Percentiles rank a stretch among this genome's conserved stretches.
Conservation (phyloP, 2,797 vertebrate genomes). For the Gymnopithys bicolor region DNA sequence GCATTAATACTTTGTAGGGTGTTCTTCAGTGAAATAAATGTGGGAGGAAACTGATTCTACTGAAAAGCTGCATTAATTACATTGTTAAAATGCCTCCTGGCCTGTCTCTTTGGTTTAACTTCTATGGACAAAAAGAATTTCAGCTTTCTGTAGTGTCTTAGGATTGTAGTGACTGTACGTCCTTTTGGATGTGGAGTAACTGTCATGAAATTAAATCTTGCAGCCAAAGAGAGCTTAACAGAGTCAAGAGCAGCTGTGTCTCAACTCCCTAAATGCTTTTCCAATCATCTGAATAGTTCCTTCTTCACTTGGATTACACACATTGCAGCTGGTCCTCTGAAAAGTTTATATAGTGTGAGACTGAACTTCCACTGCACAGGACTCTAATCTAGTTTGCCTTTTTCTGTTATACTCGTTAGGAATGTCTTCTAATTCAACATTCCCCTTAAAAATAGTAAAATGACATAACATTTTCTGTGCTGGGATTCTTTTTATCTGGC, state of each 20-base stretch:
- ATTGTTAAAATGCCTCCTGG: background rate
- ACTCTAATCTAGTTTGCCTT: background rate
- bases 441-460: background rate
- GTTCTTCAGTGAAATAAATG: background rate
- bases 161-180: background rate
- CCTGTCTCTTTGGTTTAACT: background rate
- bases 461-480: background rate
- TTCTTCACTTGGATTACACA: accelerated
- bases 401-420: background rate
- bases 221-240: background rate
- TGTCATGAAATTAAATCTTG: background rate
- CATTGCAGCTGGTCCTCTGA: background rate
- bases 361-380: background rate
- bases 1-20: background rate
- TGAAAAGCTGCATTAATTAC: background rate
- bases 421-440: background rate
- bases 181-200: background rate
- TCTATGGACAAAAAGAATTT: background rate
- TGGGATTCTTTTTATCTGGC: background rate
- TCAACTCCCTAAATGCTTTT: background rate
- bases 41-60: background rate
- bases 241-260: background rate
- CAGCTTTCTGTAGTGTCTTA: background rate
- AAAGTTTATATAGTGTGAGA: background rate
- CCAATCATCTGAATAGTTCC: background rate